phyloP scores from a whole-genome alignment of 2,113 vertebrate species.

The Neogale vison region DNA sequence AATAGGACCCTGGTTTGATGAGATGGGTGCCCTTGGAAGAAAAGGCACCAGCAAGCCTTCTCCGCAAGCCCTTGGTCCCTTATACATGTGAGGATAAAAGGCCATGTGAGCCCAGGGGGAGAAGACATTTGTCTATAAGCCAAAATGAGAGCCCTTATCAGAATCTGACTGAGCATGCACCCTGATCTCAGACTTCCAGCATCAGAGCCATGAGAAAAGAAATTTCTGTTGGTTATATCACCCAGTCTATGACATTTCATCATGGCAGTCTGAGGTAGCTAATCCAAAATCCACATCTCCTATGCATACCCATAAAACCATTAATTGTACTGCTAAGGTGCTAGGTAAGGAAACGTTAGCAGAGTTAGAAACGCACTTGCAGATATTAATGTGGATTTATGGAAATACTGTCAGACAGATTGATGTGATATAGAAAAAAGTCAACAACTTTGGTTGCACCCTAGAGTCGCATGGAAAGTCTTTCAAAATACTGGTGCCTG shows the following conservation, averaged over 20 bases:
- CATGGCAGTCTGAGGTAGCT: not conserved
- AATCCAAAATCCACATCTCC: not conserved
- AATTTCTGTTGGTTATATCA: not conserved
- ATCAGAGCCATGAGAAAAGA: not conserved
- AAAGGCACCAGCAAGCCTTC: not conserved
- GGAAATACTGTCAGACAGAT: not conserved
- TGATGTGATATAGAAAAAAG: not conserved
- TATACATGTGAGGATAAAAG: not conserved
- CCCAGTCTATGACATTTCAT: not conserved
- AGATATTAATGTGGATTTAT: not conserved
- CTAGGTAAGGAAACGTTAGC: not conserved
- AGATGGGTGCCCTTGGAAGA: not conserved
- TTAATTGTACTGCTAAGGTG: not conserved
- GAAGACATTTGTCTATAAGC: not conserved
- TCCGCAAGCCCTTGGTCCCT: too few species aligned
- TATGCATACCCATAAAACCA: not conserved
- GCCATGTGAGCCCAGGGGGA: not conserved
- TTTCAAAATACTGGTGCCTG: not conserved
- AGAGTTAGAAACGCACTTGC: not conserved
- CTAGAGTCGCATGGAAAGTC: not conserved
- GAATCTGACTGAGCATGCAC: not conserved
- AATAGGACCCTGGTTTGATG: not conserved
- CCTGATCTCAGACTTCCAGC: not conserved
- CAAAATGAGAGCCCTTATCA: not conserved
- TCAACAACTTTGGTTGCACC: not conserved